A percentile compares a stretch with the other conserved stretches of the same genome.
Conservation (phyloP, 2,113 vertebrate genomes). For the Amazona vittata region DNA sequence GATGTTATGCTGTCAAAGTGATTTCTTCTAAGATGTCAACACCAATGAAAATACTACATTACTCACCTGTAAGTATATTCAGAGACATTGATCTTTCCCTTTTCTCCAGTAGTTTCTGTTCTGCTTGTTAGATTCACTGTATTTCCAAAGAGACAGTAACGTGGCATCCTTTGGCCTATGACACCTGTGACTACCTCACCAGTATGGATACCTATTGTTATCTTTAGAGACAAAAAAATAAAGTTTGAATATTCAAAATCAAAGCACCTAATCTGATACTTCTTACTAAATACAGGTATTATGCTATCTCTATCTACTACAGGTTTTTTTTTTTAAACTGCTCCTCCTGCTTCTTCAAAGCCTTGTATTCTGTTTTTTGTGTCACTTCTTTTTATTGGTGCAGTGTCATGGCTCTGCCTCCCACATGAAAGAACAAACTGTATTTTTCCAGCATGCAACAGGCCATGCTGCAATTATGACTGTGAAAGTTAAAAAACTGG, state of each 20-base stretch:
- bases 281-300: neutral
- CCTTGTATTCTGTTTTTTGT: neutral
- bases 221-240: constrained; percentile 75
- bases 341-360: neutral
- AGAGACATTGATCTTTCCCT: constrained; percentile 94
- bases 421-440: neutral
- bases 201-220: constrained; percentile 97
- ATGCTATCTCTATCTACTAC: neutral
- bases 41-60: neutral
- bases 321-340: neutral
- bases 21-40: neutral
- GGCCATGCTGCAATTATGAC: neutral
- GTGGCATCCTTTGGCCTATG: constrained; percentile 97
- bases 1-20: neutral
- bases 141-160: constrained; percentile 97
- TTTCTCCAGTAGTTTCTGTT: constrained; percentile 97
- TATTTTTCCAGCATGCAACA: neutral
- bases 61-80: constrained; percentile 94
- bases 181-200: constrained; percentile 98
- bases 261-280: neutral
- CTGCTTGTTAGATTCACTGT: constrained; percentile 98
- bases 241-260: neutral
- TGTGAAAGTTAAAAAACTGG: neutral
- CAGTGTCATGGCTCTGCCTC: neutral
- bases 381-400: neutral